Evolutionary conservation across 2,888 invertebrate species (phyloP), one percentile per base, ranked within the genome.

Genomic region (Ophion ellenae): DNA sequence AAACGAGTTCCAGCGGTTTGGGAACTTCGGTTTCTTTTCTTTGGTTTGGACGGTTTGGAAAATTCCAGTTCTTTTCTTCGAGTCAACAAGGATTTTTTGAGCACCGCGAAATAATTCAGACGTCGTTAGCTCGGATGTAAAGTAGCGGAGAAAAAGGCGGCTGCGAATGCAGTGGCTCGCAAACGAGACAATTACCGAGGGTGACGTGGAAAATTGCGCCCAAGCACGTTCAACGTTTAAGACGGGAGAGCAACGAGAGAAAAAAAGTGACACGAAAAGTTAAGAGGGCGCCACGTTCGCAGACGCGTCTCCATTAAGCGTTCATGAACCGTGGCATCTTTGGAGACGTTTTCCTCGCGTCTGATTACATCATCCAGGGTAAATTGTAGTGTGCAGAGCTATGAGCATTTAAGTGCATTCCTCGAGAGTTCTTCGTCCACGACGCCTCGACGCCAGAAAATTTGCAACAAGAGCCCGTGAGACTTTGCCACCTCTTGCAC

Each of bases 381-480:
- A 70, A 53, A 20, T 10, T 20, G 47, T 14, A 53, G 36, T 57
- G 57, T 61, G 20, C 61, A 24, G 9, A 66, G 17, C n/a, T 45
- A 45, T 74, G 59, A 32, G 53, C 66, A 69, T 79, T 83, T 74
- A 81, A 86, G 80, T 86, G 83, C 83, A 86, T 86, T 86, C 77
- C 83, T 86, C 80, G 67, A 86, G 85, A 80, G 85, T 76, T 79
- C 69, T 76, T 45, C 36, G 28, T 64, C n/a, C 76, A 59, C 20
- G n/a, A 45, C 77, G 53, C 73, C 75, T 70, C 66, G 53, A 53
- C 70, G 73, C 76, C 53, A 69, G 67, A 77, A 83, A 83, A 86
- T 86, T 86, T 83, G 67, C 24, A 61, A 61, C 61, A 24, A 53
- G 53, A 53, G 53, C 53, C 53, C 53, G 53, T 53, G 53, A 14